Evolutionary conservation across 2,113 vertebrate genomes (phyloP), one percentile per base, ranked within the genome.

Genomic region (Grallaria varia): DNA sequence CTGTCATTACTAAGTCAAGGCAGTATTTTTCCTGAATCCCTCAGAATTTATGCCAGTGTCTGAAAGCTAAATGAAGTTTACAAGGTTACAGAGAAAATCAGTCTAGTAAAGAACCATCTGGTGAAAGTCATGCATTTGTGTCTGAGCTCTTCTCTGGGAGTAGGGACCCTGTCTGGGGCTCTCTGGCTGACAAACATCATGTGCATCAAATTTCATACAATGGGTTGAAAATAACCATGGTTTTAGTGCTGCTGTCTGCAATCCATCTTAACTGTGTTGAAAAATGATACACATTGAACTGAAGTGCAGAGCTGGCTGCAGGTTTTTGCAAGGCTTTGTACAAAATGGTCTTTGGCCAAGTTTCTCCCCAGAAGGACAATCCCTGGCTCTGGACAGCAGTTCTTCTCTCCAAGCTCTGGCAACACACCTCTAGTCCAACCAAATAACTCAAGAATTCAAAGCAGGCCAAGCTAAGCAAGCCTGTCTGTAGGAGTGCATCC

Each of bases 351-450:
- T 68, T 60, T 4, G 45, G 96, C 93, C 93, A 96, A 92, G 35
- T 90, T 96, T 69, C 56, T 90, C 95, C 72, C 42, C 80, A 95
- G 68, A 87, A 94, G 64, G 90, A 92, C 90, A 93, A 94, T 92
- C 90, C 83, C 69, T 97, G 94, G 96, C 95, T 93, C 85, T 39
- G 40, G 64, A 78, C 73, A 90, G 9, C 35, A 77, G 24, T 45
- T 89, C 88, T 95, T 95, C 81, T 56, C 66, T 87, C 88, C 64
- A 72, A 93, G 74, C 47, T 64, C 84, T 96, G 92, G 96, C 90
- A 95, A 87, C 27, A 81, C 72, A 93, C 85, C 76, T 92, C 92
- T 50, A 84, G 82, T 96, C 45, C 59, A 90, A 90, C 72, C 86
- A 90, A 92, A 81, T 75, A 96, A 94, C 53, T 73, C 44, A 84